Evolutionary conservation across 2,888 invertebrate species (phyloP), one percentile per base, ranked within the genome.

Genomic region (Drosophila neonasuta): DNA sequence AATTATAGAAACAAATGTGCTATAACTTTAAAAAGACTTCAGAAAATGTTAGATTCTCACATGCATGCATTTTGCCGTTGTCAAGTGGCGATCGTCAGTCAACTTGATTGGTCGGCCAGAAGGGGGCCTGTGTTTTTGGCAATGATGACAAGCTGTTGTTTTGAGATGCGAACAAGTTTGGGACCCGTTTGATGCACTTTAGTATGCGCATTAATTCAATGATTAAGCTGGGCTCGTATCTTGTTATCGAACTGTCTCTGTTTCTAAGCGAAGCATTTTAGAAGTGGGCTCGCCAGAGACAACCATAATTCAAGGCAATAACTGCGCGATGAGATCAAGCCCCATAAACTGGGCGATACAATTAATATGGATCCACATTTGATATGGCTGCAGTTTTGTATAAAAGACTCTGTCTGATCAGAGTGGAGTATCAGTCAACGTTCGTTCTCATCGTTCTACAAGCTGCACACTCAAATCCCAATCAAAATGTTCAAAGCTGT

Each of bases 401-500:
- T 76, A 75, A 75, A 75, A 75, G 70, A 20, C 55, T 20, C 8
- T 6, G 42, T 2, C 10, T 34, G 41, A 15, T 11, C 57, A 42
- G 46, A 50, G 24, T 55, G 11, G 17, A 66, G 62, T 20, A 75
- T 76, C 77, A 75, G 77, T 74, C 64, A 67, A 61, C 61, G 52
- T 41, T 75, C 41, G 73, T 60, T 76, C 62, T 72, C 9, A 13
- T 15, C 65, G 57, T 9, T 50, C 59, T 10, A 48, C 64, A 72
- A 76, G 58, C 61, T 63, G 56, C 74, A 70, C 42, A 30, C 11
- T 36, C 36, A n/a, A 61, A 44, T 42, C 59, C 48, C 51, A 44
- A 29, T 45, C 60, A 79, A 64, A 45, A 84, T 84, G 84, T 81
- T 85, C 74, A 84, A 84, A 68, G 65, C 71, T 63, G 79, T 79